phyloP scores from a whole-genome alignment of 2,797 vertebrate genomes.

The Anableps anableps region DNA sequence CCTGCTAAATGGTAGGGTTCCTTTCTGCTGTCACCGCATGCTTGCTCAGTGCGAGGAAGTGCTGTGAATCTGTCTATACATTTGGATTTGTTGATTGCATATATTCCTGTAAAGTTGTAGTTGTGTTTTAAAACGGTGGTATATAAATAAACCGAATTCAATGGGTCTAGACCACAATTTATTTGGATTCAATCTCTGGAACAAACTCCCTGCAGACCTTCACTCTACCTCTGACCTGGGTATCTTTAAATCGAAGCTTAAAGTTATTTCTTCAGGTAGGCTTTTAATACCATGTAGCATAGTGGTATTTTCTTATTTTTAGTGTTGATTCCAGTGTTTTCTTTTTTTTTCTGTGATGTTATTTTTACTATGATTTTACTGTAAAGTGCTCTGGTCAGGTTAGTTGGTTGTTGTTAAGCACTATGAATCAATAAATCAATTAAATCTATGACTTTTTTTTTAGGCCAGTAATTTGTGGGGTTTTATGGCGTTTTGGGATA shows the following conservation, averaged over 20 bases:
- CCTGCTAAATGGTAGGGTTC: not conserved
- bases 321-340: too few species aligned
- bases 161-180: not conserved
- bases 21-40: not conserved
- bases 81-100: not conserved
- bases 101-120: not conserved
- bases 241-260: not conserved
- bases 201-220: not conserved
- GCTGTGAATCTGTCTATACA: not conserved
- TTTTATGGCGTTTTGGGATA: not conserved
- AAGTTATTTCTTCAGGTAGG: too few species aligned
- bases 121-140: not conserved
- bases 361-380: too few species aligned
- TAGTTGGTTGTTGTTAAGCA: too few species aligned
- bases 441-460: not conserved
- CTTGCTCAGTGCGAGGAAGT: not conserved
- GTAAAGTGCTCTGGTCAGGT: too few species aligned
- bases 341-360: too few species aligned
- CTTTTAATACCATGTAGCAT: too few species aligned
- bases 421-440: not conserved
- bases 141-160: not conserved
- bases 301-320: not conserved
- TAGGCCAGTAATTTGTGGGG: not conserved
- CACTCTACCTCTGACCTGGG: too few species aligned
- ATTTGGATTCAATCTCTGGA: not conserved